These are phyloP conservation scores for Hermetia illucens DNA, from an alignment of 1,140 invertebrate genomes.

Conservation along the genomic window DNA sequence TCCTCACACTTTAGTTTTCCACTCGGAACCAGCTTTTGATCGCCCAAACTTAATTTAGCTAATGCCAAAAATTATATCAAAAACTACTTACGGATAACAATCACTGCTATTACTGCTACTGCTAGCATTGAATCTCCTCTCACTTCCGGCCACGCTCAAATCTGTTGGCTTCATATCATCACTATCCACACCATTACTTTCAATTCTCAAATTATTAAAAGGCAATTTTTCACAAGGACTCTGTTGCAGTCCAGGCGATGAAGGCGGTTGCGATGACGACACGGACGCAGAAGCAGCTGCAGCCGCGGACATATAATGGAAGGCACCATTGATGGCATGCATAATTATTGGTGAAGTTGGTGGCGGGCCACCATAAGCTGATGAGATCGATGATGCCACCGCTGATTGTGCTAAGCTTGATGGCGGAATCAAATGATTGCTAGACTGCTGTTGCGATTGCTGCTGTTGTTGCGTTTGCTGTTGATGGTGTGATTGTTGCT, in stretches of 20 bases:
- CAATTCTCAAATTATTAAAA: constrained; percentile 24
- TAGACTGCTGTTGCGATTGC: constrained; percentile 4
- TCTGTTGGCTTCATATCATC: constrained; percentile 38
- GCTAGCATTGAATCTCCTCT: constrained; percentile 8
- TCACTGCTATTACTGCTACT: constrained; percentile 14
- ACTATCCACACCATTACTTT: constrained; percentile 12
- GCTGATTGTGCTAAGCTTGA: constrained; percentile 20
- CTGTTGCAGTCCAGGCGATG: constrained; percentile 18
- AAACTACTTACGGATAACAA: constrained; percentile 32
- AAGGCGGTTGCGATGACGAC: constrained; percentile 15
- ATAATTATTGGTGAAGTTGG: constrained; percentile 27
- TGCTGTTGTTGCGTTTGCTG: constrained; percentile 1
- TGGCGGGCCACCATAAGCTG: constrained; percentile 26
- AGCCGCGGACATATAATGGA: constrained; percentile 25
- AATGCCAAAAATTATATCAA: no score
- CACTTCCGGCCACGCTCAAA: constrained; percentile 30
- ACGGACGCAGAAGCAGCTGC: constrained; percentile 14
- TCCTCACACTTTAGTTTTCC: no score
- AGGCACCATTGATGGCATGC: constrained; percentile 26
- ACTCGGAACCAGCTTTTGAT: no score
- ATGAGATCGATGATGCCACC: constrained; percentile 20
- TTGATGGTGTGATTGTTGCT: constrained; percentile 12
- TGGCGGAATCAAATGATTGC: constrained; percentile 6
- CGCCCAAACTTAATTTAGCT: no score
- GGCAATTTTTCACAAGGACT: constrained; percentile 22